phyloP scores from a whole-genome alignment of 2,113 vertebrate genomes.

The Antechinus stuartii region DNA sequence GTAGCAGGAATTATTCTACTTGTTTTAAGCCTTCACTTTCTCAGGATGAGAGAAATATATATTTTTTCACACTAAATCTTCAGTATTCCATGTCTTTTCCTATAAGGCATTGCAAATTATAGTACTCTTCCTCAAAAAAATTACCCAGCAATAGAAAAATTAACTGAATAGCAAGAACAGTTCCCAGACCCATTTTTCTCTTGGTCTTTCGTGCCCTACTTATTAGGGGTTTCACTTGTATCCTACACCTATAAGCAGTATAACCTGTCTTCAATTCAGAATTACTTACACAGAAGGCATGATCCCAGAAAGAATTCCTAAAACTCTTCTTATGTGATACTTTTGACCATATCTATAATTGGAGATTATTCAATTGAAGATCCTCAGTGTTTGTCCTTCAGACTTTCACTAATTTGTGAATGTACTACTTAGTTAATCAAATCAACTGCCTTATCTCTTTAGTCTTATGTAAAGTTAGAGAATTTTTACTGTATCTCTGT shows the following conservation, averaged over 20 bases:
- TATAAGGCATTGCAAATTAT: constrained; percentile 52
- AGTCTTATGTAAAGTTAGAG: not conserved
- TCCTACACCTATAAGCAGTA: not conserved
- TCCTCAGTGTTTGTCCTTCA: constrained; percentile 53
- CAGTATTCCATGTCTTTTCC: constrained; percentile 30
- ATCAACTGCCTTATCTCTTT: constrained; percentile 19
- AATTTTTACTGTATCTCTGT: not conserved
- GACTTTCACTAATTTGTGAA: constrained; percentile 51
- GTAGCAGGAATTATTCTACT: not conserved
- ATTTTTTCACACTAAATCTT: constrained; percentile 46
- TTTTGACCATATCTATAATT: constrained; percentile 37
- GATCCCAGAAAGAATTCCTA: constrained; percentile 20
- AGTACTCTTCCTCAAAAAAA: constrained; percentile 25
- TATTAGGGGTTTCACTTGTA: constrained; percentile 32
- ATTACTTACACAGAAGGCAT: not conserved
- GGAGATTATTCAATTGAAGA: constrained; percentile 26
- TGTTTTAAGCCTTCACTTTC: not conserved
- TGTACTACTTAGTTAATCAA: constrained; percentile 39
- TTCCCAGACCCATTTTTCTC: constrained; percentile 55
- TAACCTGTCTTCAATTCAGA: not conserved
- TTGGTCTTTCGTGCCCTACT: constrained; percentile 3
- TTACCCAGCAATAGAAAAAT: constrained; percentile 40
- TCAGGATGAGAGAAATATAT: not conserved
- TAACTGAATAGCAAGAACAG: constrained; percentile 48
- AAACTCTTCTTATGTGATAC: constrained; percentile 10